Evolutionary conservation across 2,113 vertebrate species (phyloP), one percentile per base, ranked within the genome.

Genomic region (Saguinus midas): DNA sequence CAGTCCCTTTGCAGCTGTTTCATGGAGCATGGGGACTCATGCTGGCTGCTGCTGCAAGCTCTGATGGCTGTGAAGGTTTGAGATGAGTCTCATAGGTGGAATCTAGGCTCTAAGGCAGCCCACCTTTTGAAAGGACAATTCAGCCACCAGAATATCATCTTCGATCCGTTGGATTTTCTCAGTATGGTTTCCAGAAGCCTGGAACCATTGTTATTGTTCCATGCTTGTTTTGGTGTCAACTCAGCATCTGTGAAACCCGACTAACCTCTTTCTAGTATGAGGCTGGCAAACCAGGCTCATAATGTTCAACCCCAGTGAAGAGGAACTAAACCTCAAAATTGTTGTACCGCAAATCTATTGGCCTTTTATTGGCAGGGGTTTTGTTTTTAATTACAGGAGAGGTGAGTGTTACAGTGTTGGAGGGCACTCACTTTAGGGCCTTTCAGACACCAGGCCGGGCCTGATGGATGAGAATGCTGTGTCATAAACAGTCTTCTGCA

Each of bases 1-100:
- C 37, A n/a, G 16, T 16, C 3, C 1, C 55, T 61, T 9, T 32
- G 52, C 50, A 27, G 11, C 43, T 27, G 0, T 25, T 79, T 66
- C 37, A 18, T 35, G 14, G 29, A 35, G 12, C 5, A 0, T 3
- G 23, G 5, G 11, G 58, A 12, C 11, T 14, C 35, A 5, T 0
- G 32, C 7, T 43, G 3, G n/a, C 50, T 37, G 72, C 32, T 80
- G 29, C 66, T 32, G 48, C n/a, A 75, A 21, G 8, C 1, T 13
- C 40, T 48, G 91, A 6, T 29, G 72, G 40, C 1, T 52, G 7
- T 45, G 12, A 29, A 55, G 81, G 11, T 48, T 16, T 35, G 43
- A 25, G 4, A 68, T 48, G 4, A 45, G 25, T 14, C 37, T 89
- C 4, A 8, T 7, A 27, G 2, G 5, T n/a, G 29, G 48, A 57